Conservation (phyloP, 2,113 vertebrate species). For the Tursiops truncatus region DNA sequence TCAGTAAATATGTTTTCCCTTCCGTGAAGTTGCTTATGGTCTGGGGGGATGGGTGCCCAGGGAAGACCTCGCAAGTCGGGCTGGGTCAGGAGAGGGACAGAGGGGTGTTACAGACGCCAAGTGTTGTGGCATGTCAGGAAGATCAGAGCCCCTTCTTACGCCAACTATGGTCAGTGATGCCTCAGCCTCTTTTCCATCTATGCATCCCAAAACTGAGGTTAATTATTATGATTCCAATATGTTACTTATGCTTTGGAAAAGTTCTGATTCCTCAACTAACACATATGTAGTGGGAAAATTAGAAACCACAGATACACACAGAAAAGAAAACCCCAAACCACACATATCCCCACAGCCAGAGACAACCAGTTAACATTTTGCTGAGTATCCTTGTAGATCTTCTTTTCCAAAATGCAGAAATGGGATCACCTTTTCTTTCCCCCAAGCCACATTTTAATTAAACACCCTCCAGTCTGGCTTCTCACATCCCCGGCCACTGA, state of each 20-base stretch:
- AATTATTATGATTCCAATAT: neutral
- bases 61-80: too few relatives aligned
- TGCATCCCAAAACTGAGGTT: neutral
- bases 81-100: too few relatives aligned
- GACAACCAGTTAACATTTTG: too few relatives aligned
- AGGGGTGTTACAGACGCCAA: accelerated
- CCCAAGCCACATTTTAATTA: neutral
- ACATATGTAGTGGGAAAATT: neutral
- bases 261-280: neutral
- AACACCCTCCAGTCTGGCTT: neutral
- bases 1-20: neutral
- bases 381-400: accelerated
- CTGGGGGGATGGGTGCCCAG: too few relatives aligned
- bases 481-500: accelerated
- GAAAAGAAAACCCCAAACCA: neutral
- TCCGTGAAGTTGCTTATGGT: neutral
- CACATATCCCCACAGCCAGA: too few relatives aligned
- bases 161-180: accelerated
- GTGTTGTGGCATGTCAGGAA: too few relatives aligned
- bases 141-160: neutral
- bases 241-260: neutral
- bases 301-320: neutral
- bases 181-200: neutral
- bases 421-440: too few relatives aligned
- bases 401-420: neutral